A percentile compares a stretch with the other conserved stretches of the same genome.
phyloP scores from a whole-genome alignment of 2,797 vertebrate species.

The Hephaestus fuliginosus region DNA sequence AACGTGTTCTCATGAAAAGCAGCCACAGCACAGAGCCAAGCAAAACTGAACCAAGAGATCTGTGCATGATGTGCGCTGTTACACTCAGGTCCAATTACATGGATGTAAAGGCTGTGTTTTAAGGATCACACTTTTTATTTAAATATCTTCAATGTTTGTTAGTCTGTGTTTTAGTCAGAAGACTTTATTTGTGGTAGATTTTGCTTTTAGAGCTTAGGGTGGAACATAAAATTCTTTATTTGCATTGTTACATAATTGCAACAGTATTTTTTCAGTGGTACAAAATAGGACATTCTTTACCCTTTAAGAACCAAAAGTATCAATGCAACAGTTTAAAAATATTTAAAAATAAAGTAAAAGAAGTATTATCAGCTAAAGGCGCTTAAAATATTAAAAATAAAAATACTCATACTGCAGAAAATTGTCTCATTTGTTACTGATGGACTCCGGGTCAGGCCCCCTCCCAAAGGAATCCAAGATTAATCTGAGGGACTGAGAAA shows the following conservation, averaged over 20 bases:
- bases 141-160: not conserved
- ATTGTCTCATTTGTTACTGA: not conserved
- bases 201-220: not conserved
- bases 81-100: not conserved
- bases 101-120: not conserved
- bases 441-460: not conserved
- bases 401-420: not conserved
- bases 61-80: not conserved
- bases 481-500: not conserved
- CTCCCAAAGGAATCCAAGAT: not conserved
- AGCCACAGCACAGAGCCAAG: not conserved
- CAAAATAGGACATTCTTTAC: not conserved
- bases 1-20: not conserved
- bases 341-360: not conserved
- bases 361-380: not conserved
- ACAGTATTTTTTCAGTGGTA: not conserved
- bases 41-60: not conserved
- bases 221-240: not conserved
- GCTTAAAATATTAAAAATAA: not conserved
- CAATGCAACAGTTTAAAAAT: not conserved
- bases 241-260: not conserved
- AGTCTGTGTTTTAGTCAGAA: no score
- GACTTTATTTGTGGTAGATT: not conserved
- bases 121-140: not conserved
- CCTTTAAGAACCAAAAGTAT: not conserved